These are phyloP conservation scores for Bactericera cockerelli DNA, from an alignment of 1,140 invertebrate genomes.

Conservation along the genomic window DNA sequence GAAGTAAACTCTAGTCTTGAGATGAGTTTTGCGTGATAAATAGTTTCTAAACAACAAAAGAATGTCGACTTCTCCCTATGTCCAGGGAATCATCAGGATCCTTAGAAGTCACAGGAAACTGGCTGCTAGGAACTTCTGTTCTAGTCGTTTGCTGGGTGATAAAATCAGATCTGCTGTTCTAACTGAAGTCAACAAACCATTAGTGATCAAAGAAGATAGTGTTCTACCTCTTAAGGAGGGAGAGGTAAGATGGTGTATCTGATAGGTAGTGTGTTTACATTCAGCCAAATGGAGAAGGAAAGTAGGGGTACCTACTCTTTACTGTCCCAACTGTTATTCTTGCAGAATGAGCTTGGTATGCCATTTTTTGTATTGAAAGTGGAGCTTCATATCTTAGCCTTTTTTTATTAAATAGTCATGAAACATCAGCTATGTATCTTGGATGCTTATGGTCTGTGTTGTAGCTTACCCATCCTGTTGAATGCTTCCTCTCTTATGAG, in stretches of 20 bases:
- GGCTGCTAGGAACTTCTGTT: constrained; percentile 8
- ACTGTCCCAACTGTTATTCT: neutral
- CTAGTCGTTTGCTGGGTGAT: neutral
- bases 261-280: too few species aligned
- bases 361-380: neutral
- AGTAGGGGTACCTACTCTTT: neutral
- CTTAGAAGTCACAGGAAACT: neutral
- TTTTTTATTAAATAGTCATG: neutral
- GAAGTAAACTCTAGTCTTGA: too few species aligned
- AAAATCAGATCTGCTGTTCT: neutral
- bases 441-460: too few species aligned
- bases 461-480: too few species aligned
- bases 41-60: too few species aligned
- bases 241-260: neutral
- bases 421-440: too few species aligned
- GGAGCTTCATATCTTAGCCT: neutral
- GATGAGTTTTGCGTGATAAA: too few species aligned
- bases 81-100: too few species aligned
- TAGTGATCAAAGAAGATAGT: constrained; percentile 3
- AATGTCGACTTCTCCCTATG: too few species aligned
- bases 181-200: neutral
- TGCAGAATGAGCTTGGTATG: neutral
- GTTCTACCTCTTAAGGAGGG: neutral
- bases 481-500: too few species aligned
- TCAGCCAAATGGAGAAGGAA: too few species aligned